Evolutionary conservation across 2,797 vertebrate species (phyloP), one percentile per base, ranked within the genome.

Genomic region (Ambastaia sidthimunki): DNA sequence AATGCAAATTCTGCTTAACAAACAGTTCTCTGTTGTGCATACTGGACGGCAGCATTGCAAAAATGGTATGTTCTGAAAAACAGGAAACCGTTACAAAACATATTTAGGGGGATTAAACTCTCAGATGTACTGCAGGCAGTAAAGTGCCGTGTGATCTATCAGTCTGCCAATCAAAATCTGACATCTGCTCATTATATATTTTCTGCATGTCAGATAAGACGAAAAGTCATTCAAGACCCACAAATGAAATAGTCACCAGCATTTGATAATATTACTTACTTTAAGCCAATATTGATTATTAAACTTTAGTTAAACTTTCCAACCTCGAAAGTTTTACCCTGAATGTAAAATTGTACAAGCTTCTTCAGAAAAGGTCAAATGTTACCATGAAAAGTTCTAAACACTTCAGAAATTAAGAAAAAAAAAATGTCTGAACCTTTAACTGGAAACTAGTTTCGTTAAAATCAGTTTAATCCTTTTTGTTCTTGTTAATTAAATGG

Each of bases 1-100:
- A 59, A 44, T 44, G 13, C 34, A 7, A 25, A n/a, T 44, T 72
- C 34, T n/a, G n/a, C 55, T 73, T 15, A 44, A 19, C 69, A 71
- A 55, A 37, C 28, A 41, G 13, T 16, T 71, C 28, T 34, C 31
- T 65, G 60, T 62, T 62, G 62, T 16, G 18, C 16, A 16, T 41
- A 15, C n/a, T 54, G 48, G 28, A 55, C n/a, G 1, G 68, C 28
- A 19, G 68, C 48, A 31, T 28, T 31, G 68, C 10, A 34, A 19
- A 62, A 28, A 31, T 62, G 25, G 19, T 12, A 23, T 23, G 19
- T 52, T 57, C 54, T 21, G 55, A 12, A 23, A 57, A 12, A 52
- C 23, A 25, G 13, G 48, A 55, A 19, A 19, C 31, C 3, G 10
- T 71, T 34, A 71, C 18, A 37, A 55, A 28, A 54, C 1, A 10